phyloP scores from a whole-genome alignment of 92 coral and sea anemone species.

The Phymanthus crucifer region DNA sequence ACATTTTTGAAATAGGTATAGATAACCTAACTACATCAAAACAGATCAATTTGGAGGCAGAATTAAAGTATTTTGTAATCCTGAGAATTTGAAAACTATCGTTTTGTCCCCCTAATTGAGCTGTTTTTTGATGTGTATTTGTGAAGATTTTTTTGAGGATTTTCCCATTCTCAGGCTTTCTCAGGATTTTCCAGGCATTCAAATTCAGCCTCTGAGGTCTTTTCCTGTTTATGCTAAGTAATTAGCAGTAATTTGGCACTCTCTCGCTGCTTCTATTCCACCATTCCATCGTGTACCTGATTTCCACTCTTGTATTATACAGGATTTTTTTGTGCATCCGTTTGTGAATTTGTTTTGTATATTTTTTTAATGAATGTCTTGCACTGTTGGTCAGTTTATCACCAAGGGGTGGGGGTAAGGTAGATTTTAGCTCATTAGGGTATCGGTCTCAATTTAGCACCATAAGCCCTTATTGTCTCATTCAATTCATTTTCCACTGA shows the following conservation, averaged over 20 bases:
- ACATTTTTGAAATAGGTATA: too few relatives aligned
- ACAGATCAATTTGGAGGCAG: too few relatives aligned
- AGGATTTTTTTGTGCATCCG: neutral
- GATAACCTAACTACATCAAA: too few relatives aligned
- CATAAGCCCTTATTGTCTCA: neutral
- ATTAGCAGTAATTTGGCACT: neutral
- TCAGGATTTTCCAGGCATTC: neutral
- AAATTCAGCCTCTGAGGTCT: neutral
- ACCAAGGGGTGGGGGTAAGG: neutral
- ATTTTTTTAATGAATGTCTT: neutral
- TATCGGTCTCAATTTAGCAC: neutral
- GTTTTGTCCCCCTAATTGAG: too few relatives aligned
- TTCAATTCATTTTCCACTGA: neutral
- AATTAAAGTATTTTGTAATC: too few relatives aligned
- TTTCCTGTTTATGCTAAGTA: neutral
- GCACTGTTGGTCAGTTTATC: neutral
- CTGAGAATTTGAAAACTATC: too few relatives aligned
- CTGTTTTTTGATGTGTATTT: too few relatives aligned
- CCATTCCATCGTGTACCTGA: neutral
- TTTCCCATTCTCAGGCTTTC: too few relatives aligned
- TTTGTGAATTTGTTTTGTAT: neutral
- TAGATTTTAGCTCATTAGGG: neutral
- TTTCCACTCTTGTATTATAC: slow-evolving; percentile 4
- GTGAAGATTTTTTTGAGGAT: too few relatives aligned
- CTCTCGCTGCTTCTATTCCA: neutral